Conservation (phyloP, 1,140 invertebrate species). For the Macrobrachium nipponense region DNA sequence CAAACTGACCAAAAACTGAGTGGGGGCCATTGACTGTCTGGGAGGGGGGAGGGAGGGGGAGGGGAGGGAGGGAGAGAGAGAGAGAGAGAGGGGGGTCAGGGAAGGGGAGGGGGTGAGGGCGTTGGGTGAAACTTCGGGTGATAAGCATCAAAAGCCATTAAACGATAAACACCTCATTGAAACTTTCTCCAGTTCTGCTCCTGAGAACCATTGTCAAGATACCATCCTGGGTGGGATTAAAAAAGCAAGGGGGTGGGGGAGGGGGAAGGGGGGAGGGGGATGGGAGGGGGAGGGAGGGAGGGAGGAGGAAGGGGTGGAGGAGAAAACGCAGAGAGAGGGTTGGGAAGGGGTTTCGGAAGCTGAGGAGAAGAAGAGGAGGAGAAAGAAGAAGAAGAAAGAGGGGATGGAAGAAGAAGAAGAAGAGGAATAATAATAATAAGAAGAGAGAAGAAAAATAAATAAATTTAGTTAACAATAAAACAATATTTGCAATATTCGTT, state of each 20-base stretch:
- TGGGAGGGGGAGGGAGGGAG: not conserved
- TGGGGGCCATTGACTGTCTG: not conserved
- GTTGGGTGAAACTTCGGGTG: not conserved
- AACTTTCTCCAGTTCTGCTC: slow-evolving; percentile 23
- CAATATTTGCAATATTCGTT: not conserved
- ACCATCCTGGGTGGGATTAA: slow-evolving; percentile 1
- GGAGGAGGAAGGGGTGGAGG: not conserved
- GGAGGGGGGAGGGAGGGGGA: not conserved
- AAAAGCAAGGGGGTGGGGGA: not conserved
- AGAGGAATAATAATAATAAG: not conserved
- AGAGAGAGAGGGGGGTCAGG: not conserved
- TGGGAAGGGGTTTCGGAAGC: too few relatives aligned
- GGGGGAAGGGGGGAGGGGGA: not conserved
- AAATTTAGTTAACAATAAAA: not conserved
- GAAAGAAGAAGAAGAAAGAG: not conserved
- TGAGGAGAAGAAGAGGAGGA: too few relatives aligned
- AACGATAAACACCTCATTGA: slow-evolving; percentile 48
- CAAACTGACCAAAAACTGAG: not conserved
- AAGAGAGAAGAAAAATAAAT: slow-evolving; percentile 3
- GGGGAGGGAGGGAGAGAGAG: not conserved
- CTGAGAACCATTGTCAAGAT: not conserved
- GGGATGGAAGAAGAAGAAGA: not conserved
- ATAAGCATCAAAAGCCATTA: slow-evolving; percentile 37
- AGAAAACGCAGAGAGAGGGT: not conserved
- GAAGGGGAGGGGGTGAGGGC: not conserved